These are phyloP conservation scores for Progne subis DNA, from an alignment of 2,113 vertebrate genomes.

Conservation along the genomic window DNA sequence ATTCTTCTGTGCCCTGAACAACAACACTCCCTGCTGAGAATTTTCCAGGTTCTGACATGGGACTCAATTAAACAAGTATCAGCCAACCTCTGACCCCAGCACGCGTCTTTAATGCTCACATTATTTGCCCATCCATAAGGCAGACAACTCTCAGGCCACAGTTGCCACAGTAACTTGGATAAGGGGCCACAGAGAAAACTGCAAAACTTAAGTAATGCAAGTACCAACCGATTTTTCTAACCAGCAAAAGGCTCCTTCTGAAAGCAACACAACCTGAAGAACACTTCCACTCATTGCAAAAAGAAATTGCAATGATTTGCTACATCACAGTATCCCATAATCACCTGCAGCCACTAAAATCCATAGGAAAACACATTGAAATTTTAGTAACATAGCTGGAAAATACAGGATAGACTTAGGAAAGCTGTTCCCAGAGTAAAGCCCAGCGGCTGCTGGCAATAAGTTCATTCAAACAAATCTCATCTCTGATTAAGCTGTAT, in stretches of 20 bases:
- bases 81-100: conserved; percentile 4
- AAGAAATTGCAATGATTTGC: background rate
- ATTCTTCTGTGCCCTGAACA: background rate
- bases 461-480: background rate
- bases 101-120: background rate
- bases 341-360: background rate
- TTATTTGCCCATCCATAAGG: conserved; percentile 6
- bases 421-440: background rate
- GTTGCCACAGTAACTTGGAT: background rate
- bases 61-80: conserved; percentile 27
- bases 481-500: background rate
- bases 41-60: background rate
- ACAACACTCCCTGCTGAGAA: background rate
- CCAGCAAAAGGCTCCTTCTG: background rate
- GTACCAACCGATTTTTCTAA: background rate
- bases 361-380: background rate
- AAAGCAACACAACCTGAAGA: background rate
- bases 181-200: background rate
- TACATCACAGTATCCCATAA: background rate
- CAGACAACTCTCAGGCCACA: background rate
- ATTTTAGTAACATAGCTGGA: background rate
- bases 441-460: background rate
- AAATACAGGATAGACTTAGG: background rate
- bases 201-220: background rate
- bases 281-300: background rate